Evolutionary conservation across 2,113 vertebrate genomes (phyloP), one percentile per base, ranked within the genome.

Genomic region (Actenoides lindsayi): DNA sequence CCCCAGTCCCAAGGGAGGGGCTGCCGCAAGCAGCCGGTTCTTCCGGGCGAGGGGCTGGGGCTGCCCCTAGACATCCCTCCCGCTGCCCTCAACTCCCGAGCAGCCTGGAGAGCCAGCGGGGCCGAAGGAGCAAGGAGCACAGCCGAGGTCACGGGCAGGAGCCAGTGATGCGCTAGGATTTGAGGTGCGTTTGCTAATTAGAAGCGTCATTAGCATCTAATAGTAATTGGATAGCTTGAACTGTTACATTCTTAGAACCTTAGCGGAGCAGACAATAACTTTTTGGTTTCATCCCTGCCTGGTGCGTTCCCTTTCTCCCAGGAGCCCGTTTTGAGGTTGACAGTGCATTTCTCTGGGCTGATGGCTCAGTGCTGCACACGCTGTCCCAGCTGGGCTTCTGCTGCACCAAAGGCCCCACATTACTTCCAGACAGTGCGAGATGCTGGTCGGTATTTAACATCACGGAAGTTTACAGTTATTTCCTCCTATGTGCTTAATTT

Each of bases 101-200:
- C 5, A 63, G 0, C 16, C 23, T 10, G 13, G 6, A 21, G 27
- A 28, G 68, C 19, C 30, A 4, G 46, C 7, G 5, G 35, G 25
- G 31, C 27, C 1, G 1, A 37, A 3, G 28, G 13, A 14, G 12
- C 0, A 24, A 46, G 44, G 30, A 18, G 35, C 41, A 12, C 25
- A 25, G 67, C 10, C 2, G 13, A 31, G 5, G 13, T 12, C 35
- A 3, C 8, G 2, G 68, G 50, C 5, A 24, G 59, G 11, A 23
- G 27, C 13, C 8, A 30, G 30, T 0, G 0, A 33, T 17, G 13
- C 2, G 37, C 27, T 33, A 15, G 0, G 0, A 3, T 46, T 13
- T 46, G 30, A 44, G 44, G 31, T 15, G 42, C 7, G 9, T 11
- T 37, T 30, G 3, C 6, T 64, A 15, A 51, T 39, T 23, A 27